A percentile compares a stretch with the other conserved stretches of the same genome.
These are phyloP conservation scores for Subanguina moxae DNA, from an alignment of 1,140 invertebrate genomes.

Conservation along the genomic window DNA sequence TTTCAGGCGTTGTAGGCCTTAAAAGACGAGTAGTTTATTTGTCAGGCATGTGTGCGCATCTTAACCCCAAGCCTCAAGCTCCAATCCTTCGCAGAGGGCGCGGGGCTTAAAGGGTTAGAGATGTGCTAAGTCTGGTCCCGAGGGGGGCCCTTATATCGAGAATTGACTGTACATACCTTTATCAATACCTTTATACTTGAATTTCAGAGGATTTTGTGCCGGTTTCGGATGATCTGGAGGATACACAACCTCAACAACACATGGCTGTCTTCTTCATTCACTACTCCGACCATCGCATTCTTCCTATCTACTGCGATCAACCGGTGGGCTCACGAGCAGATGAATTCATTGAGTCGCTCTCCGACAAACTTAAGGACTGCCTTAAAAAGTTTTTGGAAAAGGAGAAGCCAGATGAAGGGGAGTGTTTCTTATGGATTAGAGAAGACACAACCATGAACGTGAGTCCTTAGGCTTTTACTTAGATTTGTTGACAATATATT, in stretches of 20 bases:
- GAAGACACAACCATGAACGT: constrained; percentile 29
- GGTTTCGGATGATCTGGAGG: neutral
- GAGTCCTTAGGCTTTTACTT: neutral
- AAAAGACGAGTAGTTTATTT: no score
- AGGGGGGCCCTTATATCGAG: no score
- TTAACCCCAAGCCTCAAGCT: no score
- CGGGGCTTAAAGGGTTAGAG: no score
- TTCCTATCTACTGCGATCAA: constrained; percentile 24
- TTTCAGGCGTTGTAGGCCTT: no score
- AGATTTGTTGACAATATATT: neutral
- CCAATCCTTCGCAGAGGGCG: no score
- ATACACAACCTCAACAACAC: neutral
- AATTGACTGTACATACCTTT: no score
- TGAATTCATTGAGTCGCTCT: constrained; percentile 30
- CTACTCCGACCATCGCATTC: constrained; percentile 13
- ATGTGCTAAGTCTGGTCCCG: no score
- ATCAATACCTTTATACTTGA: neutral
- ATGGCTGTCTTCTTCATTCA: constrained; percentile 24
- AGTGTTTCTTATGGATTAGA: constrained; percentile 42
- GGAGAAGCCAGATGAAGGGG: constrained; percentile 35
- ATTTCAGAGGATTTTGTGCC: neutral
- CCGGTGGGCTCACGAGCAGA: constrained; percentile 35
- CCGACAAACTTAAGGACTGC: constrained; percentile 28
- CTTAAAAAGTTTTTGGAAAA: constrained; percentile 36
- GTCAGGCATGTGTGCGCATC: no score